Evolutionary conservation across 2,888 invertebrate species (phyloP), one percentile per base, ranked within the genome.

Genomic region (Temnothorax rugatulus): DNA sequence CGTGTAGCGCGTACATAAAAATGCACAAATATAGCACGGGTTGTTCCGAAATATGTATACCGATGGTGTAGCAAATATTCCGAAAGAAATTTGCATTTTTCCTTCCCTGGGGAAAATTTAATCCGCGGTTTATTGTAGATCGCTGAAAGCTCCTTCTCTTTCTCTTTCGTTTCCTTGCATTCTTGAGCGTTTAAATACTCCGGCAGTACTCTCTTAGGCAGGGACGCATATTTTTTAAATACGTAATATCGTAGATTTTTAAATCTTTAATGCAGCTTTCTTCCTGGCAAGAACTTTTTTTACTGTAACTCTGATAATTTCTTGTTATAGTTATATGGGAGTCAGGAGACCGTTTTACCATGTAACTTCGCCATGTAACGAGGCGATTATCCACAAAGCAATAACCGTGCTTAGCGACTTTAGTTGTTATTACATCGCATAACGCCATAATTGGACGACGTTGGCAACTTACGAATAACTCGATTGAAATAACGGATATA

Each of bases 401-500:
- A 38, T 59, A 59, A 71, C 0, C 47, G n/a, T 38, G 18, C 71
- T 71, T 75, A 69, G 38, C 61, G 52, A 76, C 54, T 83, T 84
- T 84, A 86, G 87, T 87, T 82, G 54, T 83, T 77, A 69, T 82
- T 69, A 59, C 21, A 47, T 54, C 8, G 73, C 59, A 29, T 29
- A 63, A 75, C 57, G 29, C 9, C 4, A 57, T 76, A 77, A 86
- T 82, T 50, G 38, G 66, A 74, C n/a, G 76, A 63, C 63, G 50
- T 69, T 57, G 18, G 54, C 13, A 44, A 29, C 21, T 68, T 75
- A 34, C 66, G 54, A 63, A 64, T 79, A 82, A 84, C 66, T 68
- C 76, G 47, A 84, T 83, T 52, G 75, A 83, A 84, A 61, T 89
- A 84, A 83, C 64, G 50, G 34, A 85, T 87, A 85, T 76, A 86